Evolutionary conservation across 2,113 vertebrate genomes (phyloP).

Genomic region (Oryctolagus cuniculus): mOryCun1.1 NC_091432.1:44546501-44547000

Average conservation of each 20-base stretch:
- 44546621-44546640: background rate
- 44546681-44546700: background rate
- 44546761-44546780: background rate
- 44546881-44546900: background rate
- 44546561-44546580: rapidly evolving
- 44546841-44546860: background rate
- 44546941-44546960: background rate
- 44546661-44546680: background rate
- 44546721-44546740: too few species aligned
- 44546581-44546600: background rate
- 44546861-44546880: background rate
- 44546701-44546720: background rate
- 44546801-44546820: background rate
- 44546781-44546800: background rate
- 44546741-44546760: background rate
- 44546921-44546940: background rate
- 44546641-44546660: too few species aligned
- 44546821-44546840: background rate
- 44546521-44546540: background rate
- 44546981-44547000: background rate
- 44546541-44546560: background rate
- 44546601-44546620: background rate
- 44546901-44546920: background rate
- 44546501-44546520: background rate
- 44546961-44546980: background rate